A percentile compares a stretch with the other conserved stretches of the same genome.
Evolutionary conservation across 2,888 invertebrate species (phyloP).

Genomic region (Lepeophtheirus nordmannii): DNA sequence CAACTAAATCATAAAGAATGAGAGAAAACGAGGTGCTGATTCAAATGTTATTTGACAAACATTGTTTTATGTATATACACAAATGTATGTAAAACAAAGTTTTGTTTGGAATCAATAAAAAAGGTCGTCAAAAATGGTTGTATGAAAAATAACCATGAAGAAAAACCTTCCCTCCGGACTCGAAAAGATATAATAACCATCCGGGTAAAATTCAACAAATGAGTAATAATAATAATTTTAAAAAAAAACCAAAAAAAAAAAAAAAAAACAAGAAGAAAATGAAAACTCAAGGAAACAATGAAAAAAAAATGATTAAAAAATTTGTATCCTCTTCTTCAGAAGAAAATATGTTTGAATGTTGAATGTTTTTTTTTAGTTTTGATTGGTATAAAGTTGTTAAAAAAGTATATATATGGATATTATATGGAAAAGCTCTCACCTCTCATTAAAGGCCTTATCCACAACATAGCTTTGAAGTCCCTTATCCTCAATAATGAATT

Average conservation of each 20-base stretch:
- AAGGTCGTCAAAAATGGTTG: not conserved
- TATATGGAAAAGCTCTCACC: conserved; percentile 49
- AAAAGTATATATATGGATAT: conserved; percentile 22
- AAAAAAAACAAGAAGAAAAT: not conserved
- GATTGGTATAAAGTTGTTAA: not conserved
- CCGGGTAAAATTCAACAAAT: not conserved
- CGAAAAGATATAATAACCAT: not conserved
- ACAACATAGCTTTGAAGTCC: conserved; percentile 96
- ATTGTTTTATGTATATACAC: not conserved
- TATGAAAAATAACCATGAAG: not conserved
- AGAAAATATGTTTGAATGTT: not conserved
- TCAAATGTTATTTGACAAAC: not conserved
- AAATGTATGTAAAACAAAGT: not conserved
- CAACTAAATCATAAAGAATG: not conserved
- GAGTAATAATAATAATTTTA: not conserved
- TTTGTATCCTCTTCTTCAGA: not conserved
- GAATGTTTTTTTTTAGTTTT: conserved; percentile 4
- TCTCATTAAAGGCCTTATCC: conserved; percentile 92
- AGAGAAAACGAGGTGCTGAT: conserved; percentile 1
- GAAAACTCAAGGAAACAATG: no score
- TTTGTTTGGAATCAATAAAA: no score
- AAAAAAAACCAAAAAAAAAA: conserved; percentile 1
- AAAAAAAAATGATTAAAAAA: no score
- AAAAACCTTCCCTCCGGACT: conserved; percentile 4
- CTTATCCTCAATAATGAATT: conserved; percentile 94